Base-by-base conservation (phyloP, 2,797 vertebrate genomes). In the Platyrinchus mystaceus region DNA sequence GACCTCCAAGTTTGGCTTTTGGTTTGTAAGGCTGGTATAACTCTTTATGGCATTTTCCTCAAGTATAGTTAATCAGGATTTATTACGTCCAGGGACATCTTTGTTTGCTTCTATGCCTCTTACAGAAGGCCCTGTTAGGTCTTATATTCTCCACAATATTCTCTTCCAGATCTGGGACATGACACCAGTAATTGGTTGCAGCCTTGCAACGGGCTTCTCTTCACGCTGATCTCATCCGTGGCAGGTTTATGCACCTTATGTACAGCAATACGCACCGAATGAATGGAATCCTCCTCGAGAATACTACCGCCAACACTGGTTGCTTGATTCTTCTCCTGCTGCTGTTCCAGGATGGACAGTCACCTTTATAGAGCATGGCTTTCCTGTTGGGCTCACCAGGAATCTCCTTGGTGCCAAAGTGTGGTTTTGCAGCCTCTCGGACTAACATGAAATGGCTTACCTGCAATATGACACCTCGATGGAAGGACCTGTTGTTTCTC, bases 101-200 rank as follows among this genome's bases (percentile, higher is more conserved):
- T 60, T 36, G 17, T 87, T 93, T 81, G 27, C 32, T 85, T 89
- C 64, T 76, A 0, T 84, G 44, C 60, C 49, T 89, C 28, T 84
- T 77, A 52, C 3, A 87, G 64, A 60, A 64, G 23, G 13, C 36
- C 9, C 13, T 81, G 10, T 66, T 41, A 16, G 37, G 19, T 71
- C 16, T 86, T 70, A 14, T 1, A 63, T 88, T 84, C 49, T 93
- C 37, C 6, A n/a, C 37, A 14, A 81, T 87, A 26, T 91, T 94
- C 91, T 84, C 79, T 95, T 97, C 30, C 91, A 98, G 99, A 99
- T 99, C 94, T 99, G 99, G 99, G 99, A 99, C 97, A 99, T 99
- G 99, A 99, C 98, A 3, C 99, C 99, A 77, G 98, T 99, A 97
- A 98, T 99, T 96, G 99, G 99, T 96, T 99, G 98, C 98, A 99